Base-by-base conservation (phyloP, 2,888 invertebrate genomes). In the Andrena bicolor region DNA sequence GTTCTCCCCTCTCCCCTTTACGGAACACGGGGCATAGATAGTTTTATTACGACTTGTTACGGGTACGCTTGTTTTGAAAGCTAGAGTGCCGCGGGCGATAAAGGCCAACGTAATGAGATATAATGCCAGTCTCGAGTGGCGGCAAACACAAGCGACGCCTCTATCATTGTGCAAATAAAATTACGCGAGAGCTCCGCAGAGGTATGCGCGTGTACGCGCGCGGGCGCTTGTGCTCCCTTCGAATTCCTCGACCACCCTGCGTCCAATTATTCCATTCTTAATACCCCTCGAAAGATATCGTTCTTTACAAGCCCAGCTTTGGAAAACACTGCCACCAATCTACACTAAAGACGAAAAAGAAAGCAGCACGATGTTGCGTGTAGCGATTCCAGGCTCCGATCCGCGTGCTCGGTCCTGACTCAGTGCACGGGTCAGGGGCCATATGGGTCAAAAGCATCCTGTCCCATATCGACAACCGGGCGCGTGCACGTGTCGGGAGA, bases 91-190 rank as follows among this genome's bases (percentile, higher is more conserved):
- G 51, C 61, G 13, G 48, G 63, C 84, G 86, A 86, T 86, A 86
- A 86, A 80, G 61, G 32, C 73, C 51, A 35, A 65, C 70, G 83
- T 82, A 86, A 84, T 65, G 82, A 86, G 80, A 84, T 76, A 83
- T 76, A 86, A 84, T 72, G 66, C 60, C 58, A 20, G 64, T 49
- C 64, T 78, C 53, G 73, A 85, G 77, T 76, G 74, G 26, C 76
- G 86, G 75, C 80, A 79, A 85, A 86, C 78, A 69, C 77, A 26
- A 65, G 78, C 73, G 78, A 69, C 64, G 30, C 49, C 51, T 63
- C 80, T 86, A 85, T 87, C 87, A 30, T 48, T 81, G 77, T 81
- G 56, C 79, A 87, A 87, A 87, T 65, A 87, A 70, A 69, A 85
- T 86, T 80, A 86, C 75, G 61, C 53, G 64, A 63, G 35, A 65